Percentiles rank a stretch among this genome's conserved stretches.
Conservation (phyloP, 2,888 invertebrate genomes). For the Ochlodes sylvanus region DNA sequence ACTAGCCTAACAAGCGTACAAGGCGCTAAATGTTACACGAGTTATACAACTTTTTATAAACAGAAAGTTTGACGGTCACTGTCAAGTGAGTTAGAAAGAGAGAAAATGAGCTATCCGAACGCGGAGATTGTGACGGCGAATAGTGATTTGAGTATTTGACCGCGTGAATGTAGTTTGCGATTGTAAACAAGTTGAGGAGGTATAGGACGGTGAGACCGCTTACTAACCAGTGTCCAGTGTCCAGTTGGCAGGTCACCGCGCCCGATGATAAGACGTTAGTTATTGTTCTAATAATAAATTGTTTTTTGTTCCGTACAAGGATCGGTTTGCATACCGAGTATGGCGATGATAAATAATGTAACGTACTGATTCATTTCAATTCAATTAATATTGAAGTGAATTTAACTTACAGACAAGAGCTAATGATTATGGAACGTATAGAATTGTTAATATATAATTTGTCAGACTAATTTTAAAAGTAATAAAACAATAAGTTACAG, state of each 20-base stretch:
- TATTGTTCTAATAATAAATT: constrained; percentile 38
- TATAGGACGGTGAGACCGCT: constrained; percentile 35
- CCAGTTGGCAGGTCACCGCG: constrained; percentile 37
- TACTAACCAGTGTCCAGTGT: constrained; percentile 36
- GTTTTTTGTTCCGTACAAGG: constrained; percentile 37
- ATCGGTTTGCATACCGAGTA: constrained; percentile 16
- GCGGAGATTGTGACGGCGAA: constrained; percentile 41
- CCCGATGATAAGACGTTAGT: constrained; percentile 43
- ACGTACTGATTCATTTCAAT: constrained; percentile 20
- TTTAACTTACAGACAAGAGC: neutral
- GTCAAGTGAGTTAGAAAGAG: constrained; percentile 44
- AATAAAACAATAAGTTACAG: too few relatives aligned
- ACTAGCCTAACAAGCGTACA: neutral
- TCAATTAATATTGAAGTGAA: neutral
- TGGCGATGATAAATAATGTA: constrained; percentile 27
- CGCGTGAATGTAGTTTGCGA: constrained; percentile 50
- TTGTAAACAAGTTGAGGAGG: constrained; percentile 45
- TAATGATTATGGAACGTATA: neutral
- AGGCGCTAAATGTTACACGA: neutral
- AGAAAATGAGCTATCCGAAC: constrained; percentile 27
- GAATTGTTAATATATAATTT: neutral
- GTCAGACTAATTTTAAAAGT: too few relatives aligned
- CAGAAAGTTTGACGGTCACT: constrained; percentile 42
- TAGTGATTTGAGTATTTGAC: constrained; percentile 50
- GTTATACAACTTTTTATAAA: constrained; percentile 35